Base-by-base conservation (phyloP, 2,797 vertebrate genomes). In the Merluccius polli region DNA sequence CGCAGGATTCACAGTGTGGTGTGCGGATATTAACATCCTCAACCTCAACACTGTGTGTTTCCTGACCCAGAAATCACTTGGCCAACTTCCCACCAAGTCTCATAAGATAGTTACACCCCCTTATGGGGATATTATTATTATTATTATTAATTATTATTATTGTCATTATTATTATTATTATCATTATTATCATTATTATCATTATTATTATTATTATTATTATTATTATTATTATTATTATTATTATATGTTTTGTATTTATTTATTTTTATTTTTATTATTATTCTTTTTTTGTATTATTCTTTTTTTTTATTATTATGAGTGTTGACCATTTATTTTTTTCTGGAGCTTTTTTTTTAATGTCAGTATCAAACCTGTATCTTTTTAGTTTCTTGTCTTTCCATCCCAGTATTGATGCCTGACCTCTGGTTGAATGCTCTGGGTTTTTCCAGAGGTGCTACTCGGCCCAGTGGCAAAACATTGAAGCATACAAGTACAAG, bases 81-180 rank as follows among this genome's bases (percentile, higher is more conserved):
- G 82, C 84, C 85, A 88, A 88, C 77, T 89, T 91, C 90, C 87
- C 86, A 78, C 81, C 75, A 81, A 79, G 82, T 77, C 71, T 15
- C 10, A 13, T 13, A 4, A 15, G 10, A 44, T 16, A 44, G 41
- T 44, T 16, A 52, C 44, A 5, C 44, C 5, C 44, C 18, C 44
- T 52, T 52, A 3, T 21, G 4, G 16, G 44, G 41, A 15, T 44
- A 2, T 1, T 6, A 36, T 7, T 44, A 15, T 15, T 16, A 44
- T 13, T 16, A 44, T 15, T 4, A 21, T 18, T 3, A 35, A 35
- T n/a, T n/a, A n/a, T n/a, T n/a, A n/a, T n/a, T n/a, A n/a, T n/a
- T n/a, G n/a, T n/a, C n/a, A n/a, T n/a, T n/a, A n/a, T n/a, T n/a
- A n/a, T n/a, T n/a, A n/a, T n/a, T n/a, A n/a, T n/a, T n/a, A n/a